A percentile compares a stretch with the other conserved stretches of the same genome.
These are phyloP conservation scores for Danionella cerebrum DNA, from an alignment of 2,113 vertebrate species.

Conservation along the genomic window DNA sequence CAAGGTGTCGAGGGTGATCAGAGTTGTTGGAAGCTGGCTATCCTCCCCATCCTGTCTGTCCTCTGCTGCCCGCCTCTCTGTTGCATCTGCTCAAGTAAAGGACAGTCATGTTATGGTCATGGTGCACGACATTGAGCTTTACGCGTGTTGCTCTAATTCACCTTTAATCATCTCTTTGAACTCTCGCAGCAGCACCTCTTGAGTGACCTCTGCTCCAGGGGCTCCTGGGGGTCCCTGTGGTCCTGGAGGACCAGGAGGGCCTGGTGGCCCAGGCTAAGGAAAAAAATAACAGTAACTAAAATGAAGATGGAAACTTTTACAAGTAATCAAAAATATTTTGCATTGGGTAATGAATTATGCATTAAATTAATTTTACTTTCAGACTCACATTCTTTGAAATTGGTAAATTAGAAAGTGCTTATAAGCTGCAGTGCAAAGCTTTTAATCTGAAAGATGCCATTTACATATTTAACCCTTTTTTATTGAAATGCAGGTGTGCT, in stretches of 20 bases:
- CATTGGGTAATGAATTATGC: too few relatives aligned
- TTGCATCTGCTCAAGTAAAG: slow-evolving; percentile 68
- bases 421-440: too few relatives aligned
- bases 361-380: not conserved
- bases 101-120: not conserved
- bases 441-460: too few relatives aligned
- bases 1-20: slow-evolving; percentile 64
- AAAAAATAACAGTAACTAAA: not conserved
- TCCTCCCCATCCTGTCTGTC: slow-evolving; percentile 57
- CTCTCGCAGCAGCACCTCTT: slow-evolving; percentile 78
- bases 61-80: slow-evolving; percentile 65
- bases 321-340: too few relatives aligned
- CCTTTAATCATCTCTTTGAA: slow-evolving; percentile 86
- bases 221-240: slow-evolving; percentile 75
- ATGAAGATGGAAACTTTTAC: too few relatives aligned
- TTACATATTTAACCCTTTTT: too few relatives aligned
- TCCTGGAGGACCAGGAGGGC: slow-evolving; percentile 77
- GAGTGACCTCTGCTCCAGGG: slow-evolving; percentile 75
- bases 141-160: slow-evolving; percentile 44
- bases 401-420: too few relatives aligned
- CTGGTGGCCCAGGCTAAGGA: slow-evolving; percentile 74
- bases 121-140: not conserved
- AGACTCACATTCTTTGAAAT: too few relatives aligned
- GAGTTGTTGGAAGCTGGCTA: slow-evolving; percentile 61
- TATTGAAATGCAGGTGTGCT: too few relatives aligned